Conservation (phyloP, 2,888 invertebrate species). For the Deilephila elpenor region DNA sequence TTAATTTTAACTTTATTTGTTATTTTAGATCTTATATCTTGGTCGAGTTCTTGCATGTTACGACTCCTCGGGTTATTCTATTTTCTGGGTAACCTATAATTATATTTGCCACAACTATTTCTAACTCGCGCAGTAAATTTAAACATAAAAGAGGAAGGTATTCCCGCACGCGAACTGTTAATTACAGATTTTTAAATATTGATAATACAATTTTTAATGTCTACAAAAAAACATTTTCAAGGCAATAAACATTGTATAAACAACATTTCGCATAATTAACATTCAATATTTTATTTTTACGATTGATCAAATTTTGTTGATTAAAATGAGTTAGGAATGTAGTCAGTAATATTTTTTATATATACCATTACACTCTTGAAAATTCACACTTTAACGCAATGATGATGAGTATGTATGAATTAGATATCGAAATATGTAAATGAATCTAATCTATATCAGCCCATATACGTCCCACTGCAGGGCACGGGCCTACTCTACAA, state of each 20-base stretch:
- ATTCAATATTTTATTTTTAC: not conserved
- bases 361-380: too few species aligned
- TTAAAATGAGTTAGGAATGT: not conserved
- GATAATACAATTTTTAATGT: slow-evolving; percentile 31
- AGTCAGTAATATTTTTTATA: not conserved
- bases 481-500: too few species aligned
- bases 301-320: not conserved
- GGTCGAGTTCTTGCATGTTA: not conserved
- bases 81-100: slow-evolving; percentile 16
- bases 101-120: slow-evolving; percentile 24
- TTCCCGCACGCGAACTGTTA: slow-evolving; percentile 44
- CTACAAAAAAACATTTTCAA: slow-evolving; percentile 1
- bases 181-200: slow-evolving; percentile 42
- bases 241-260: not conserved
- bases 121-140: not conserved
- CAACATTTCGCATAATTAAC: not conserved
- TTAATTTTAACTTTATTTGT: not conserved
- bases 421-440: too few species aligned
- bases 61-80: not conserved
- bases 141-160: slow-evolving; percentile 32
- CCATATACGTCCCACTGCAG: too few species aligned
- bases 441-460: too few species aligned
- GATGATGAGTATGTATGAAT: too few species aligned
- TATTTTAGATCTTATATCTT: too few species aligned
- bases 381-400: too few species aligned